Conservation (phyloP, 2,888 invertebrate genomes). For the Mimachlamys varia region DNA sequence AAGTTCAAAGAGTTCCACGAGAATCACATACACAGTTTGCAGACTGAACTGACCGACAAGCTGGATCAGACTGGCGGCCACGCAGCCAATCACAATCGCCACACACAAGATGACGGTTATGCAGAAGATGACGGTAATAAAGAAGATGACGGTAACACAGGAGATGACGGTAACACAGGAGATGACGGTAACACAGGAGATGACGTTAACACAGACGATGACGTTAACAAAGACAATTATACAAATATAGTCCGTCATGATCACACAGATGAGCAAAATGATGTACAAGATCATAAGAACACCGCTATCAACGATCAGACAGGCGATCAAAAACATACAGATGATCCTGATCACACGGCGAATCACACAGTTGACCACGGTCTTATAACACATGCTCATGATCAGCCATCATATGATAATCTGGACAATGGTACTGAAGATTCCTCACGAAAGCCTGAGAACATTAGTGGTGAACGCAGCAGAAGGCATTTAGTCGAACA, state of each 20-base stretch:
- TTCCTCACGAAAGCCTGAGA: background rate
- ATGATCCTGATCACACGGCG: background rate
- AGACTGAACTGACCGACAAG: background rate
- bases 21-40: conserved; percentile 37
- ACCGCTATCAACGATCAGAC: background rate
- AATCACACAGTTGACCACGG: background rate
- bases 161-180: background rate
- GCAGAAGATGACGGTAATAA: background rate
- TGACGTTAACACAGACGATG: background rate
- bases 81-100: background rate
- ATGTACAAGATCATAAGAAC: background rate
- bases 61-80: background rate
- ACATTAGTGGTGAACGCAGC: background rate
- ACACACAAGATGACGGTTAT: background rate
- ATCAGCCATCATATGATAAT: background rate
- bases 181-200: background rate
- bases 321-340: background rate
- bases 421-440: background rate
- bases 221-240: background rate
- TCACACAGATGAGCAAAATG: background rate
- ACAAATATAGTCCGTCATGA: background rate
- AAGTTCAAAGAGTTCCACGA: conserved; percentile 19
- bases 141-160: background rate
- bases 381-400: background rate
- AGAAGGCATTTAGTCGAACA: background rate